phyloP scores from a whole-genome alignment of 2,113 vertebrate genomes.

The Choloepus hoffmanni region DNA sequence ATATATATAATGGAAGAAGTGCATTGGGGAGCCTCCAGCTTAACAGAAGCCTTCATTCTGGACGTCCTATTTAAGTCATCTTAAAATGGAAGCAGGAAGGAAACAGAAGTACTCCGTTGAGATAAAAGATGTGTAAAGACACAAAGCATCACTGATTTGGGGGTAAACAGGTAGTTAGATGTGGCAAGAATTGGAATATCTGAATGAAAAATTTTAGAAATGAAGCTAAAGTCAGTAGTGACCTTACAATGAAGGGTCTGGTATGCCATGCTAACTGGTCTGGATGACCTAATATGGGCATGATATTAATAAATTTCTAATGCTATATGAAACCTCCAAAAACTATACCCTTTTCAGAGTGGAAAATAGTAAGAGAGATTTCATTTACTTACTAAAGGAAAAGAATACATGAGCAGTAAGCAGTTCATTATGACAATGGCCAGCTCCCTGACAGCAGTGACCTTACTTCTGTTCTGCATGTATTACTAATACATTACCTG shows the following conservation, averaged over 20 bases:
- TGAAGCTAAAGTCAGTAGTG: not conserved
- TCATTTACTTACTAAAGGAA: not conserved
- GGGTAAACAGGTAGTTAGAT: not conserved
- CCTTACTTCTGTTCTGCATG: too few relatives aligned
- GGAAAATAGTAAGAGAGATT: not conserved
- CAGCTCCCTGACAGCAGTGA: too few relatives aligned
- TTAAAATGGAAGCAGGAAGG: not conserved
- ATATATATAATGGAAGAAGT: not conserved
- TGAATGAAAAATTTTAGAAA: not conserved
- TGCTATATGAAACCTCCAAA: not conserved
- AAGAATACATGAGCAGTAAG: not conserved
- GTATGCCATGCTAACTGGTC: not conserved
- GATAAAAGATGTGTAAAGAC: not conserved
- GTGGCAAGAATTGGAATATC: not conserved
- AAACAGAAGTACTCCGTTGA: not conserved
- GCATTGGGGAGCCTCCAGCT: not conserved
- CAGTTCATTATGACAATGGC: rapidly evolving
- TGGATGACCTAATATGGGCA: not conserved
- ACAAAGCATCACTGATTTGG: not conserved
- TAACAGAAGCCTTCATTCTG: not conserved
- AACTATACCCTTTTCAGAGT: not conserved
- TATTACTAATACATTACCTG: rapidly evolving
- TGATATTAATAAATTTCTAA: not conserved
- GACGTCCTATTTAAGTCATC: not conserved
- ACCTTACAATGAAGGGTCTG: too few relatives aligned